These are phyloP conservation scores for Drosophila takahashii DNA, from an alignment of 1,140 invertebrate species.

Conservation along the genomic window DNA sequence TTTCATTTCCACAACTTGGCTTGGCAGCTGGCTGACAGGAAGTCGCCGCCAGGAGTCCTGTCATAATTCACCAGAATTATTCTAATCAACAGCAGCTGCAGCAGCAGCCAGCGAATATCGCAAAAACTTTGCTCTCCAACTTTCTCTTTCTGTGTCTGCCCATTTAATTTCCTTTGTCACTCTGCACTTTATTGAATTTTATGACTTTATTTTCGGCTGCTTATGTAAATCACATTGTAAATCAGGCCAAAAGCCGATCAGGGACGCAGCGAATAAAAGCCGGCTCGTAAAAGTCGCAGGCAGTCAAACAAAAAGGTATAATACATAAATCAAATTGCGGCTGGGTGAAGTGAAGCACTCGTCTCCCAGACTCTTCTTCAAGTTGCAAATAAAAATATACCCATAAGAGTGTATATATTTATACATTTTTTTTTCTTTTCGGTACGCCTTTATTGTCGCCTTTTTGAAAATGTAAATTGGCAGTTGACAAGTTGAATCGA, in stretches of 20 bases:
- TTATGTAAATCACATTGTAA: conserved; percentile 77
- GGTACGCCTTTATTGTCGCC: conserved; percentile 54
- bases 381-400: conserved; percentile 40
- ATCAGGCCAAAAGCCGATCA: conserved; percentile 57
- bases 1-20: conserved; percentile 42
- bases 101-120: conserved; percentile 17
- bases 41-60: conserved; percentile 39
- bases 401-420: conserved; percentile 28
- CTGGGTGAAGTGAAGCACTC: conserved; percentile 13
- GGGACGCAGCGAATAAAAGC: conserved; percentile 40
- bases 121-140: conserved; percentile 26
- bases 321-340: conserved; percentile 77
- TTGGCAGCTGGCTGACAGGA: conserved; percentile 53
- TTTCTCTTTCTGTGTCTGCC: conserved; percentile 7
- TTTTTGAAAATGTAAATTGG: conserved; percentile 67
- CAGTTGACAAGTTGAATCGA: conserved; percentile 44
- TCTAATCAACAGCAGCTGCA: conserved; percentile 62
- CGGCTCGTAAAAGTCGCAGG: conserved; percentile 29
- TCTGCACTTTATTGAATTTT: conserved; percentile 77
- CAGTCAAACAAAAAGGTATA: conserved; percentile 55
- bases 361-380: conserved; percentile 36
- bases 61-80: conserved; percentile 65
- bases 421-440: conserved; percentile 4
- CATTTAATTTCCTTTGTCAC: conserved; percentile 75
- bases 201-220: conserved; percentile 74